Evolutionary conservation across 2,888 invertebrate genomes (phyloP).

Genomic region (Megastigmus dorsalis): DNA sequence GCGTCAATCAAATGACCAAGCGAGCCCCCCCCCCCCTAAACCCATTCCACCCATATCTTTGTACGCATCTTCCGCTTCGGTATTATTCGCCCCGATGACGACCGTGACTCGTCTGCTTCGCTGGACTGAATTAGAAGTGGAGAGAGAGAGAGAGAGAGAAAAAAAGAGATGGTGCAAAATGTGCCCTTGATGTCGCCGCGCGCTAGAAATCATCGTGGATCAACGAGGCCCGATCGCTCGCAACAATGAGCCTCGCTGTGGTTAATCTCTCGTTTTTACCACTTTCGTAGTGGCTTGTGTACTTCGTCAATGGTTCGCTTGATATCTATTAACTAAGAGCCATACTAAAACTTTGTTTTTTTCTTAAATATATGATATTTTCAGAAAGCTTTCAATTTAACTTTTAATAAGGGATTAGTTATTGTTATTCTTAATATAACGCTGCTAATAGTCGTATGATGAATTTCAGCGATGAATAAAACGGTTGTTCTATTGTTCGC

Average conservation of each 20-base stretch:
- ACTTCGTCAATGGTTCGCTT: background rate
- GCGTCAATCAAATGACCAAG: constrained; percentile 42
- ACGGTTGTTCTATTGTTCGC: too few relatives aligned
- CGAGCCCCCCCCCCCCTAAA: background rate
- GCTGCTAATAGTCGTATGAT: background rate
- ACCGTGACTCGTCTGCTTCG: constrained; percentile 39
- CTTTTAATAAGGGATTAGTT: background rate
- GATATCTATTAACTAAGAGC: constrained; percentile 19
- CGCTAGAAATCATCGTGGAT: constrained; percentile 57
- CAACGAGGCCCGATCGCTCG: constrained; percentile 55
- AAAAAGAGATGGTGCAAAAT: background rate
- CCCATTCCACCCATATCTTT: too few relatives aligned
- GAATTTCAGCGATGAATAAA: background rate
- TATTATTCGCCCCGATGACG: constrained; percentile 38
- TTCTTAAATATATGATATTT: background rate
- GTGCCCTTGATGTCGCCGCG: constrained; percentile 60
- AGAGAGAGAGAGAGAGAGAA: background rate
- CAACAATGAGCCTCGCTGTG: constrained; percentile 8
- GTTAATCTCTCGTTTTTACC: constrained; percentile 19
- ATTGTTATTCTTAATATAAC: background rate
- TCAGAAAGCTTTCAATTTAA: background rate
- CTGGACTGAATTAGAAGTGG: constrained; percentile 32
- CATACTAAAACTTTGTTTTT: constrained; percentile 1
- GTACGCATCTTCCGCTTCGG: constrained; percentile 27
- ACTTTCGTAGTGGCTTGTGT: too few relatives aligned